A percentile compares a stretch with the other conserved stretches of the same genome.
phyloP scores from a whole-genome alignment of 2,113 vertebrate genomes.

The Struthio camelus region DNA sequence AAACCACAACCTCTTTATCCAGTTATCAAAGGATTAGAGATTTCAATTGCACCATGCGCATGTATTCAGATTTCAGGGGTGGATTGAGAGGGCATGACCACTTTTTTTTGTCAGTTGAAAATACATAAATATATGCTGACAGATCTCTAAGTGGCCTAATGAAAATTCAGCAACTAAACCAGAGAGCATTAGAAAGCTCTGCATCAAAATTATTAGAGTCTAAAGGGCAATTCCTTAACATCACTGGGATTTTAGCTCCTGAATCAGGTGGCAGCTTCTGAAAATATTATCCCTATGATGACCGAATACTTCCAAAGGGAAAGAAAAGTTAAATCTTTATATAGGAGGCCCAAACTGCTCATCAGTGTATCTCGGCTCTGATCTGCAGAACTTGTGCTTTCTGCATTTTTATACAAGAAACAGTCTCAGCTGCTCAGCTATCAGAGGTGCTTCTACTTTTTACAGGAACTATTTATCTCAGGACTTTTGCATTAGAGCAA shows the following conservation, averaged over 20 bases:
- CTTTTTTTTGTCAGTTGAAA: neutral
- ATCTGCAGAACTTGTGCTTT: neutral
- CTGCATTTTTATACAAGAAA: neutral
- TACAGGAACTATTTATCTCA: neutral
- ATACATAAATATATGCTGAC: neutral
- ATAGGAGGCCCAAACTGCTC: neutral
- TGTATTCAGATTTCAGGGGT: neutral
- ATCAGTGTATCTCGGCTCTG: neutral
- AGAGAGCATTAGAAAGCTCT: neutral
- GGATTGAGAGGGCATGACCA: neutral
- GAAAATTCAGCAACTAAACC: neutral
- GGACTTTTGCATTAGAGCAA: neutral
- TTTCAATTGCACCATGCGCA: neutral
- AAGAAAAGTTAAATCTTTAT: neutral
- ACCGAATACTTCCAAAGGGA: neutral
- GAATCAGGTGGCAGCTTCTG: neutral
- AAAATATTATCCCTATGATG: neutral
- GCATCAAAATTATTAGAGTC: neutral
- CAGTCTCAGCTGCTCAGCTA: neutral
- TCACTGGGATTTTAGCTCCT: neutral
- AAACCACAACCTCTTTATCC: neutral
- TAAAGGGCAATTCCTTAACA: neutral
- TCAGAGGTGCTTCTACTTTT: neutral
- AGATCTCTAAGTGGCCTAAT: neutral
- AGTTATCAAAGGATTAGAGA: neutral